Percentiles rank a stretch among this genome's conserved stretches.
phyloP scores from a whole-genome alignment of 2,113 vertebrate species.

The Octodon degus region DNA sequence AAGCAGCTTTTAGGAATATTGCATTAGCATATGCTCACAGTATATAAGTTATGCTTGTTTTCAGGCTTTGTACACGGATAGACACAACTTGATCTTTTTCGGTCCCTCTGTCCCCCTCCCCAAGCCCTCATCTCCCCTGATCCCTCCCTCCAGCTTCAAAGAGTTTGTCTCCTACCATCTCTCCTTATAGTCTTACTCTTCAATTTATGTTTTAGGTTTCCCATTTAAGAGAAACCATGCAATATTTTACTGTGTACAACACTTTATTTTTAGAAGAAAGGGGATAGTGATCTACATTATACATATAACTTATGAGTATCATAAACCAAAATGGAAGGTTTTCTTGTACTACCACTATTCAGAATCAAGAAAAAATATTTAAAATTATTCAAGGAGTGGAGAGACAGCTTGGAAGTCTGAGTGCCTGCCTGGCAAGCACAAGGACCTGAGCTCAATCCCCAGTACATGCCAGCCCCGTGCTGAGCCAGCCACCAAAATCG shows the following conservation, averaged over 20 bases:
- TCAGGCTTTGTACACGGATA: neutral
- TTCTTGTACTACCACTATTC: slow-evolving; percentile 46
- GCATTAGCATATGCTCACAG: neutral
- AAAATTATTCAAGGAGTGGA: slow-evolving; percentile 28
- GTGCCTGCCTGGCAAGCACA: too few species aligned
- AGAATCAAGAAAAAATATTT: slow-evolving; percentile 61
- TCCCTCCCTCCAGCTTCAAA: neutral
- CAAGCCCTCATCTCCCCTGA: neutral
- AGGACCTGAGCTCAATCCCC: too few species aligned
- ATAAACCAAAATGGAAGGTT: slow-evolving; percentile 41
- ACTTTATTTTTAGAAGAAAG: slow-evolving; percentile 40
- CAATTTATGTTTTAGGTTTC: neutral
- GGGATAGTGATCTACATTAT: slow-evolving; percentile 34
- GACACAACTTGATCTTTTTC: neutral
- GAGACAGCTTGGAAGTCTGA: too few species aligned
- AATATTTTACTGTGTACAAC: neutral
- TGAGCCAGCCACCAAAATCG: too few species aligned
- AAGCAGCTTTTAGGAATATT: neutral
- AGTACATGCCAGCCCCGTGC: too few species aligned
- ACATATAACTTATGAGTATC: neutral
- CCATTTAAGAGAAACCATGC: neutral
- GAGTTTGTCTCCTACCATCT: neutral
- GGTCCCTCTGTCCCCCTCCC: neutral
- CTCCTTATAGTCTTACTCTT: neutral
- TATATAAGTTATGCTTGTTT: neutral